Evolutionary conservation across 1,140 invertebrate species (phyloP).

Genomic region (Ephestia elutella): DNA sequence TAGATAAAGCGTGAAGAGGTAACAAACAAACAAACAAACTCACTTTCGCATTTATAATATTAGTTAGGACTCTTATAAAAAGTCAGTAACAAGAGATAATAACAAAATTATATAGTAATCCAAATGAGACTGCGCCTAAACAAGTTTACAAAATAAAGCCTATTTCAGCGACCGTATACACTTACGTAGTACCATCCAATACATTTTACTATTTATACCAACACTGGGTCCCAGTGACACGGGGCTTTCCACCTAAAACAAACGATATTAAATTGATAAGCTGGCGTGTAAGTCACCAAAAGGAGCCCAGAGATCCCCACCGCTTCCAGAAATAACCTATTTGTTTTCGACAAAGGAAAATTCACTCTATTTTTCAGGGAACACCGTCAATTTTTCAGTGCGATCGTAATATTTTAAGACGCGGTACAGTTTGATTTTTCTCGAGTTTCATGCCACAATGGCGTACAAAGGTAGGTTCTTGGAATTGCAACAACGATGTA

Average conservation of each 20-base stretch:
- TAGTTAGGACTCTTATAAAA: no score
- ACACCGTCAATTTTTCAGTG: constrained; percentile 11
- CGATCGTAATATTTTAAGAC: constrained; percentile 7
- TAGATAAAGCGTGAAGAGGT: no score
- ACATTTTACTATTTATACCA: background rate
- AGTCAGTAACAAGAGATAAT: no score
- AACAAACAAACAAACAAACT: no score
- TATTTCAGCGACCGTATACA: no score
- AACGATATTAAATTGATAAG: constrained; percentile 7
- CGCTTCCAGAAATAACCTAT: background rate
- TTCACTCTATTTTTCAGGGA: constrained; percentile 4
- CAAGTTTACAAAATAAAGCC: background rate
- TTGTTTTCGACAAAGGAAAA: constrained; percentile 6
- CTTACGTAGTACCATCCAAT: background rate
- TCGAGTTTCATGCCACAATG: background rate
- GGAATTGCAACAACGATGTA: constrained; percentile 1
- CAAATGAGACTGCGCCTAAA: background rate
- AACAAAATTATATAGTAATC: no score
- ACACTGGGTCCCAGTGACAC: background rate
- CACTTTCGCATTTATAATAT: no score
- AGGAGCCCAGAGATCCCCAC: background rate
- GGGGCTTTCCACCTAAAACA: background rate
- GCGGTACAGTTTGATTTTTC: constrained; percentile 3
- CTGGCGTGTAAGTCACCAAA: background rate
- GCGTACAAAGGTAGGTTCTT: constrained; percentile 2